These are phyloP conservation scores for Mercenaria mercenaria DNA, from an alignment of 1,140 invertebrate genomes.

Conservation along the genomic window DNA sequence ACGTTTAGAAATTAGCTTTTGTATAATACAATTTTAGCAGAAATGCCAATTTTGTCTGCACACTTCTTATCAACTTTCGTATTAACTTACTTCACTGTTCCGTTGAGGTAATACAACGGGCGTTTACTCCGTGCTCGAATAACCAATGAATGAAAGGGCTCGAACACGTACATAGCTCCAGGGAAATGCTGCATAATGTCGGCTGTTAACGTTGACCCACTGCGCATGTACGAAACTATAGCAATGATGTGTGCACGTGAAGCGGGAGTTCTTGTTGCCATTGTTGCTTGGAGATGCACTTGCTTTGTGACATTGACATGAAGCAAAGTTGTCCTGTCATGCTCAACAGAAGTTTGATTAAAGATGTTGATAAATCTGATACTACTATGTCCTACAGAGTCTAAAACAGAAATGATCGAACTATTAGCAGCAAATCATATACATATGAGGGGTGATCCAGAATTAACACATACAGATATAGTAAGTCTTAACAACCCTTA, in stretches of 20 bases:
- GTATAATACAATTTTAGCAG: too few relatives aligned
- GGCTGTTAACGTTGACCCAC: constrained; percentile 75
- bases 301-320: neutral
- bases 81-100: too few relatives aligned
- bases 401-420: neutral
- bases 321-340: neutral
- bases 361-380: constrained; percentile 17
- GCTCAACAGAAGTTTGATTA: neutral
- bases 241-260: constrained; percentile 46
- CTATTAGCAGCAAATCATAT: too few relatives aligned
- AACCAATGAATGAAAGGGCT: constrained; percentile 68
- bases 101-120: too few relatives aligned
- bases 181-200: constrained; percentile 74
- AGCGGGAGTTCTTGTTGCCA: neutral
- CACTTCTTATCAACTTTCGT: too few relatives aligned
- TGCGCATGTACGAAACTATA: constrained; percentile 75
- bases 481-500: too few relatives aligned
- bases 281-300: neutral
- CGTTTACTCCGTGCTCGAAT: too few relatives aligned
- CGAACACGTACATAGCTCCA: constrained; percentile 73
- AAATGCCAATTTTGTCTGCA: too few relatives aligned
- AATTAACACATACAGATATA: too few relatives aligned
- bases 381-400: neutral
- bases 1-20: too few relatives aligned
- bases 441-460: too few relatives aligned